These are phyloP conservation scores for Bilobella aurantiaca DNA, from an alignment of 1,140 invertebrate species.

Conservation along the genomic window DNA sequence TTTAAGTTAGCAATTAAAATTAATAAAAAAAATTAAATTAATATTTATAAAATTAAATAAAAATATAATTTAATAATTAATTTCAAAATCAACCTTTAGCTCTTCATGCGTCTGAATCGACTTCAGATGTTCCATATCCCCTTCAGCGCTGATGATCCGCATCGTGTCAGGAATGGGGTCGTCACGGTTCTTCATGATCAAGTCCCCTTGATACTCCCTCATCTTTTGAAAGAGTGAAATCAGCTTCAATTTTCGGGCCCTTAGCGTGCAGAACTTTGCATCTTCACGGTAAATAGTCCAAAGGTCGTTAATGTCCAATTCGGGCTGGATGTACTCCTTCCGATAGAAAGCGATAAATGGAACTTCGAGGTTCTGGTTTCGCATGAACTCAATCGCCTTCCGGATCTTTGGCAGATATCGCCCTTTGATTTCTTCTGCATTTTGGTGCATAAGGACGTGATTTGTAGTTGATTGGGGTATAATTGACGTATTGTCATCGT, in stretches of 20 bases:
- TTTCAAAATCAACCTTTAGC: no score
- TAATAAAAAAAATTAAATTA: no score
- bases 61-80: no score
- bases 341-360: constrained; percentile 98
- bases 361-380: constrained; percentile 88
- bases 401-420: constrained; percentile 76
- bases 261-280: constrained; percentile 86
- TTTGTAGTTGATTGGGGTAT: neutral
- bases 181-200: constrained; percentile 70
- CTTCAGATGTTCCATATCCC: constrained; percentile 71
- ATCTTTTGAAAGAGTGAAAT: constrained; percentile 78
- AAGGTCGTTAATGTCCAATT: constrained; percentile 86
- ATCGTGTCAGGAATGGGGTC: constrained; percentile 71
- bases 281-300: constrained; percentile 96
- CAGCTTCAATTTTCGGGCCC: constrained; percentile 74
- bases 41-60: no score
- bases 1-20: no score
- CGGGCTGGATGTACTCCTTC: constrained; percentile 93
- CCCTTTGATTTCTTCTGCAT: constrained; percentile 37
- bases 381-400: constrained; percentile 89
- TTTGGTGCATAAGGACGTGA: neutral
- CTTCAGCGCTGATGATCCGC: constrained; percentile 68
- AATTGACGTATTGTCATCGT: neutral
- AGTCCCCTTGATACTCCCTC: constrained; percentile 78
- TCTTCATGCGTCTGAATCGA: constrained; percentile 80